These are phyloP conservation scores for Drosophila insularis DNA, from an alignment of 1,140 invertebrate genomes.

Conservation along the genomic window DNA sequence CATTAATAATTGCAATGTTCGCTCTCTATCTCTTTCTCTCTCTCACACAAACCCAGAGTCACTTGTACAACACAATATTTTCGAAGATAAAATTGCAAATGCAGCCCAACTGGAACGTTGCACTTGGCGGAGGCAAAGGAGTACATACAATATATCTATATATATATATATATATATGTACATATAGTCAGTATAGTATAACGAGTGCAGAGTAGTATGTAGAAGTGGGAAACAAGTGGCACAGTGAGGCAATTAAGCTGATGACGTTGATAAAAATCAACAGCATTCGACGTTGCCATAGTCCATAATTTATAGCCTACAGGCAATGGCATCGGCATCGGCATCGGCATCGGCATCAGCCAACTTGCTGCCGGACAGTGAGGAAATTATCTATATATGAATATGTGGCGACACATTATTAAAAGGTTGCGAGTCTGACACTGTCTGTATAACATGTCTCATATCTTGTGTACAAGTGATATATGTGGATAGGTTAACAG, in stretches of 20 bases:
- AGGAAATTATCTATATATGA: conserved; percentile 67
- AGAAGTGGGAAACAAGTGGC: conserved; percentile 27
- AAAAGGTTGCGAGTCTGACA: conserved; percentile 53
- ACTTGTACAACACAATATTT: conserved; percentile 39
- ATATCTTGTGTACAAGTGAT: conserved; percentile 32
- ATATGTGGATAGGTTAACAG: conserved; percentile 39
- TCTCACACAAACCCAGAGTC: neutral
- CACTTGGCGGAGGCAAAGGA: neutral
- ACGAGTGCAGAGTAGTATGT: neutral
- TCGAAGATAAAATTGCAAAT: conserved; percentile 68
- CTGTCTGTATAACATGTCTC: conserved; percentile 46
- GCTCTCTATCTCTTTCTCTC: conserved; percentile 27
- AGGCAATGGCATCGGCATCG: conserved; percentile 7
- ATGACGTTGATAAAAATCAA: conserved; percentile 81
- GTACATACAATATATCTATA: too few relatives aligned
- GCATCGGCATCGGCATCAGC: conserved; percentile 18
- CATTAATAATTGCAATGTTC: conserved; percentile 73
- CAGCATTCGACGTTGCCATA: conserved; percentile 45
- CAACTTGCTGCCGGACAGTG: conserved; percentile 28
- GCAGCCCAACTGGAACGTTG: conserved; percentile 26
- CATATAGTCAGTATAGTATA: neutral
- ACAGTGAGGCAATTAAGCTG: conserved; percentile 80
- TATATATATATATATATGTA: too few relatives aligned
- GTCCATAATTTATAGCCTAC: conserved; percentile 68
- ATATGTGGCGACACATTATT: conserved; percentile 67